Evolutionary conservation across 2,888 invertebrate species (phyloP), one percentile per base, ranked within the genome.

Genomic region (Empis livida): DNA sequence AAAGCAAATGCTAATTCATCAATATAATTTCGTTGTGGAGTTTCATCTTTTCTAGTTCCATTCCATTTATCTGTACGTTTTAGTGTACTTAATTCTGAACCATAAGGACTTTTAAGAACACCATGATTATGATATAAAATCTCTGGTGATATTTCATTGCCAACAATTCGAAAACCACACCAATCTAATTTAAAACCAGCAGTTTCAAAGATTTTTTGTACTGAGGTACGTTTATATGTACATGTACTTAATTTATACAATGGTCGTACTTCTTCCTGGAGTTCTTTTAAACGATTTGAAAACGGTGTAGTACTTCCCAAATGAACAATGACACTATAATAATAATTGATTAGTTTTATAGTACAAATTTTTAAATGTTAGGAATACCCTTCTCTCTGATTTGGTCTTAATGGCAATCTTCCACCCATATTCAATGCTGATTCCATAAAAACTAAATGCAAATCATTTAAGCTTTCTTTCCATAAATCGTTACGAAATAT

Each of bases 361-460:
- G 10, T 10, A 13, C n/a, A 38, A 16, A 40, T 20, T 40, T 20
- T 13, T n/a, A 17, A 5, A 23, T 6, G 17, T 56, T 47, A 40
- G n/a, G 48, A 20, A 37, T 51, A 66, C 91, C 92, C 92, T 71
- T 92, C 91, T 40, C 85, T 83, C 60, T 90, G 88, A 53, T 79
- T 80, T 0, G 92, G 92, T 57, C 82, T 79, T 42, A 89, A 62
- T 1, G 92, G 92, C 50, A 86, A 67, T 35, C 91, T 73, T 0
- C 88, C 91, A 2, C 93, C 93, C 57, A 89, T 72, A 58, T 88
- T 83, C 8, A 90, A 77, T 1, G 92, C 89, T 0, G 90, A 89
- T 14, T 84, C 85, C 56, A 93, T 72, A 61, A 88, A 90, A 0
- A 90, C 86, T 8, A 91, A 73, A 63, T 88, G 87, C 43, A 90